Base-by-base conservation (phyloP, 2,888 invertebrate genomes). In the Steromphala cineraria region DNA sequence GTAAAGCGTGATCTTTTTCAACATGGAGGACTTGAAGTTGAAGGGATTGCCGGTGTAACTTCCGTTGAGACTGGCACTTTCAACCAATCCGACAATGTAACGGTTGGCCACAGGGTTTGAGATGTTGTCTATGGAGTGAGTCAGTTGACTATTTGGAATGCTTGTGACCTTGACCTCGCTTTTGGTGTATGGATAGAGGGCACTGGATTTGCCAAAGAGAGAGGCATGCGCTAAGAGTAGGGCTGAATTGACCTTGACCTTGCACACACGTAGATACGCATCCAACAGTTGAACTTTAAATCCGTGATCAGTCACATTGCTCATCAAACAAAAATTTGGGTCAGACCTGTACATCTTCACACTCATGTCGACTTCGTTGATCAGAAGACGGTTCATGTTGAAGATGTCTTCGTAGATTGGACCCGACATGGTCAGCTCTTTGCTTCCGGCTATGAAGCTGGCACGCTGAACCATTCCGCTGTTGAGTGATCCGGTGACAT, bases 141-240 rank as follows among this genome's bases (percentile, higher is more conserved):
- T 56, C n/a, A 2, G 56, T 21, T 56, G n/a, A 8, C 10, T 21
- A 2, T 0, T 56, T 21, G 56, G 56, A 10, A 56, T 56, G 40
- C 71, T 71, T 8, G 71, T 71, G 31, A 71, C 40, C 40, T 71
- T 71, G n/a, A 71, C 71, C n/a, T 71, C 71, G 40, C 36, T 71
- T 17, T 71, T 71, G n/a, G 28, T n/a, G 28, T 36, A 40, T 0
- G 71, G 71, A 7, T 71, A 71, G 0, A 71, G n/a, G 17, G 40
- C 71, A 17, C 36, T 71, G 1, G 40, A 71, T 0, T 21, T 71
- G 0, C 36, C 2, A 8, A 71, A 31, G 2, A 40, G 56, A 1
- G 56, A 56, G n/a, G 7, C 5, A 7, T 71, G 71, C 7, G 71
- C 40, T n/a, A 71, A 17, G 40, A 71, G 0, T 0, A 71, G 36